Percentiles rank a stretch among this genome's conserved stretches.
These are phyloP conservation scores for Ormyrus thymus DNA, from an alignment of 2,888 invertebrate species.

Conservation along the genomic window DNA sequence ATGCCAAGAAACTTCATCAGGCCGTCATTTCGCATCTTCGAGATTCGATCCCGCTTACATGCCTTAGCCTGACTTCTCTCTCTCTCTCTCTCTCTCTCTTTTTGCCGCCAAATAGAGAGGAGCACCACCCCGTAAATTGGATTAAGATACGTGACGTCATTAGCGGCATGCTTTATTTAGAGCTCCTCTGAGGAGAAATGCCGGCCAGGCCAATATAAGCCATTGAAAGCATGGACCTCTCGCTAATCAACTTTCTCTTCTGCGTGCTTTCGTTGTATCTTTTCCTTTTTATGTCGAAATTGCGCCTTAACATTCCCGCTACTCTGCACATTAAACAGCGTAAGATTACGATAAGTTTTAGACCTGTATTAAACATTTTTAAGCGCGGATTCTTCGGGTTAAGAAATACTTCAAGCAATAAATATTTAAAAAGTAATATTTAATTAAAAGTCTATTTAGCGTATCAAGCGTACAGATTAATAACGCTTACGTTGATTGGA, in stretches of 20 bases:
- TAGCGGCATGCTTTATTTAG: constrained; percentile 71
- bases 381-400: too few relatives aligned
- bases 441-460: too few relatives aligned
- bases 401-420: too few relatives aligned
- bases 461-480: too few relatives aligned
- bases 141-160: constrained; percentile 75
- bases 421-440: too few relatives aligned
- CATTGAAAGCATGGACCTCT: constrained; percentile 36
- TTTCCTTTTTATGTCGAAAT: background rate
- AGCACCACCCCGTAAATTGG: constrained; percentile 70
- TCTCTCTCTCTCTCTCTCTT: constrained; percentile 48
- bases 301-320: constrained; percentile 1
- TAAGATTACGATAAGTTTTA: too few relatives aligned
- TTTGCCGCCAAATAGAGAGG: constrained; percentile 48
- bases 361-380: too few relatives aligned
- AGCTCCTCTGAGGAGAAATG: constrained; percentile 4
- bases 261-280: background rate
- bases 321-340: background rate
- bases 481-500: too few relatives aligned
- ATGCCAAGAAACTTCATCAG: constrained; percentile 71
- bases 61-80: constrained; percentile 49
- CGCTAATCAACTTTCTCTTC: constrained; percentile 45
- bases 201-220: constrained; percentile 33
- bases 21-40: constrained; percentile 71
- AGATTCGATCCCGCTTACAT: constrained; percentile 64